These are phyloP conservation scores for Oryzias woworae DNA, from an alignment of 2,113 vertebrate species.

Conservation along the genomic window DNA sequence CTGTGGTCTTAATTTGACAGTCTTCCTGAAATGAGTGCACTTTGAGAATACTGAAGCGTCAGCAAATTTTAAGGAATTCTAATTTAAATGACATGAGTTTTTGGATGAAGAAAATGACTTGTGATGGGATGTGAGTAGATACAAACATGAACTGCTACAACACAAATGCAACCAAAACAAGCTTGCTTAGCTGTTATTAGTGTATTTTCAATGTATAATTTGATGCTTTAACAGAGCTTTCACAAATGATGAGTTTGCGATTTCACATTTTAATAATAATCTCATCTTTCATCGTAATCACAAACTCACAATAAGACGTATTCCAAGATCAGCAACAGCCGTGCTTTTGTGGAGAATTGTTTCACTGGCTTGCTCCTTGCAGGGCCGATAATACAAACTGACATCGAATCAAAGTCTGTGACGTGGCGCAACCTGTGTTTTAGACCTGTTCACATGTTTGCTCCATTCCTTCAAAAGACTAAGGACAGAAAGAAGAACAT, in stretches of 20 bases:
- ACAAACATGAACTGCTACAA: not conserved
- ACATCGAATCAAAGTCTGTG: no score
- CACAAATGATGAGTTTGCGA: not conserved
- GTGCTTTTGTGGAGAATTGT: not conserved
- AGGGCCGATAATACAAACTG: no score
- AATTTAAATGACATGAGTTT: not conserved
- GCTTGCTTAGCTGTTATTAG: not conserved
- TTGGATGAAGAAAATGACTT: not conserved
- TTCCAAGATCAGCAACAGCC: not conserved
- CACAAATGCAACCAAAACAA: not conserved
- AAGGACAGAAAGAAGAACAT: constrained; percentile 68
- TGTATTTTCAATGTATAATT: not conserved
- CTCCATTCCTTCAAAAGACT: constrained; percentile 40
- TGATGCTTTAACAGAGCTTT: constrained; percentile 3
- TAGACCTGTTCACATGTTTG: constrained; percentile 13
- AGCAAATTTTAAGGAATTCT: not conserved
- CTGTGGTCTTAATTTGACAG: not conserved
- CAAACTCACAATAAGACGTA: not conserved
- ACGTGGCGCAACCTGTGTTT: not conserved
- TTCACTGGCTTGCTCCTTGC: no score
- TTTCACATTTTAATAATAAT: not conserved
- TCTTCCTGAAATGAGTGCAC: not conserved
- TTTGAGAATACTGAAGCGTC: constrained; percentile 2
- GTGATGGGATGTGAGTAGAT: not conserved
- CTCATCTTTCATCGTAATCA: not conserved